Percentiles rank a stretch among this genome's conserved stretches.
Evolutionary conservation across 2,113 vertebrate genomes (phyloP).

Genomic region (Turnix velox): DNA sequence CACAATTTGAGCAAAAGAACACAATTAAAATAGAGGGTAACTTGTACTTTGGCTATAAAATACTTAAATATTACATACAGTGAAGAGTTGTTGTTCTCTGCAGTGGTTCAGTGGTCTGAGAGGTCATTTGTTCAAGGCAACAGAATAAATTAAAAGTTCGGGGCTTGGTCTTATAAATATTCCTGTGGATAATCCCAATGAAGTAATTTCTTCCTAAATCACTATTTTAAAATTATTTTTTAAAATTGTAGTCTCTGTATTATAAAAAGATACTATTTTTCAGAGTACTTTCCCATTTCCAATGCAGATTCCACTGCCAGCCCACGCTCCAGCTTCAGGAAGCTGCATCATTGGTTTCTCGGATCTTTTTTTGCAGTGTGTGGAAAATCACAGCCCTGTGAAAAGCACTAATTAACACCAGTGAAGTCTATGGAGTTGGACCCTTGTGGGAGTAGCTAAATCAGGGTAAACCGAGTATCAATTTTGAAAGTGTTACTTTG

Average conservation of each 20-base stretch:
- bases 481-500: neutral
- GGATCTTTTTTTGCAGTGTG: neutral
- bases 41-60: neutral
- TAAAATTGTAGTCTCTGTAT: neutral
- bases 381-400: neutral
- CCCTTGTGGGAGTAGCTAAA: neutral
- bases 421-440: neutral
- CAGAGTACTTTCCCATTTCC: neutral
- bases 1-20: conserved; percentile 7
- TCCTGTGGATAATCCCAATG: neutral
- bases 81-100: neutral
- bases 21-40: conserved; percentile 6
- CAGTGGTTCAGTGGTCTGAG: neutral
- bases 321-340: neutral
- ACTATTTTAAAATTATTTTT: conserved; percentile 19
- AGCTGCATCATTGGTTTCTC: neutral
- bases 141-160: conserved; percentile 38
- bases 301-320: neutral
- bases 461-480: neutral
- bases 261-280: neutral
- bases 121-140: conserved; percentile 8
- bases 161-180: neutral
- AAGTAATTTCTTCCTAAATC: neutral
- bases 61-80: neutral
- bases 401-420: conserved; percentile 22